Evolutionary conservation across 2,113 vertebrate genomes (phyloP).

Genomic region (Alligator mississippiensis): DNA sequence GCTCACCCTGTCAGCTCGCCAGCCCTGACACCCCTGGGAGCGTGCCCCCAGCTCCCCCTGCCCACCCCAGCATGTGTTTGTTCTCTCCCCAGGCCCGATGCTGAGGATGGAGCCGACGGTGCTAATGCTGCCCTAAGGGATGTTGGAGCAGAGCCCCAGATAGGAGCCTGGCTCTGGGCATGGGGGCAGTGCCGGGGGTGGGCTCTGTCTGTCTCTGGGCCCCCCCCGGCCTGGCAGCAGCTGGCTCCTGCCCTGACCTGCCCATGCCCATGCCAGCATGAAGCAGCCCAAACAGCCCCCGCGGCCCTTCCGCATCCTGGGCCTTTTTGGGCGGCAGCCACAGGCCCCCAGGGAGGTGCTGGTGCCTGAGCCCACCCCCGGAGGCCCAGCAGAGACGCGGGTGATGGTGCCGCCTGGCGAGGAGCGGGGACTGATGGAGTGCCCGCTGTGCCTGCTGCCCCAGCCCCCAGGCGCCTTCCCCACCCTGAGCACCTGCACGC

Average conservation of each 20-base stretch:
- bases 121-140: accelerated
- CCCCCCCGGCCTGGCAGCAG: background rate
- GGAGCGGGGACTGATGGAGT: constrained; percentile 77
- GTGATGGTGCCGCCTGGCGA: constrained; percentile 74
- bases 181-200: background rate
- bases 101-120: no score
- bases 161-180: background rate
- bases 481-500: constrained; percentile 79
- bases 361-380: accelerated
- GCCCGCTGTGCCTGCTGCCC: constrained; percentile 87
- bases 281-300: constrained; percentile 80
- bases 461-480: constrained; percentile 85
- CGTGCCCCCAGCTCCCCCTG: background rate
- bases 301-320: constrained; percentile 76
- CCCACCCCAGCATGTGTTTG: accelerated
- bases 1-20: no score
- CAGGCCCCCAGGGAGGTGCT: constrained; percentile 46
- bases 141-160: background rate
- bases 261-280: constrained; percentile 66
- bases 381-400: constrained; percentile 66
- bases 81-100: background rate
- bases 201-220: background rate
- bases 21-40: no score
- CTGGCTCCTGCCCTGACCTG: background rate
- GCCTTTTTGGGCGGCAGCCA: constrained; percentile 81